Conservation (phyloP, 2,888 invertebrate genomes). For the Drosophila formosana region DNA sequence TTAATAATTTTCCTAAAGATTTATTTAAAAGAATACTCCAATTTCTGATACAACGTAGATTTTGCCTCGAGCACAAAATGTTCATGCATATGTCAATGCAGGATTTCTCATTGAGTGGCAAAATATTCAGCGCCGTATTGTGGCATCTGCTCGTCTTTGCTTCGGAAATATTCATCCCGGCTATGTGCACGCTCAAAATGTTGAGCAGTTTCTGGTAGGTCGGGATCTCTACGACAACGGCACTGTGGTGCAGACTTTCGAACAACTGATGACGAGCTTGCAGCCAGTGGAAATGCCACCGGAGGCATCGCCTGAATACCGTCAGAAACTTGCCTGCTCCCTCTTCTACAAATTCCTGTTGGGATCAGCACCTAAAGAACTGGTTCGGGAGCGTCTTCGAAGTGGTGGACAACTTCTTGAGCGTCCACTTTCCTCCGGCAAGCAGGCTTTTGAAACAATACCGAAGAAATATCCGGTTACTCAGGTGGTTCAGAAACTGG, state of each 20-base stretch:
- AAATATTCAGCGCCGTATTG: slow-evolving; percentile 30
- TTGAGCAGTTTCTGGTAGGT: slow-evolving; percentile 86
- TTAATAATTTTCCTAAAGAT: too few species aligned
- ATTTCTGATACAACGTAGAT: slow-evolving; percentile 84
- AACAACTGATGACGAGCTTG: slow-evolving; percentile 87
- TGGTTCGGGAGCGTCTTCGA: slow-evolving; percentile 47
- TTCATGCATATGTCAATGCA: slow-evolving; percentile 92
- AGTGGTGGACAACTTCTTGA: slow-evolving; percentile 86
- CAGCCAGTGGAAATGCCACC: slow-evolving; percentile 88
- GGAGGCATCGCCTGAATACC: slow-evolving; percentile 89
- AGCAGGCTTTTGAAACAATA: slow-evolving; percentile 90
- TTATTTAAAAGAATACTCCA: too few species aligned
- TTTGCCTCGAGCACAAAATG: slow-evolving; percentile 91
- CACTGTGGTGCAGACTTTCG: slow-evolving; percentile 84
- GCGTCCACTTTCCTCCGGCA: slow-evolving; percentile 89
- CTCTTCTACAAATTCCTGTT: slow-evolving; percentile 92
- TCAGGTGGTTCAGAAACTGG: slow-evolving; percentile 91
- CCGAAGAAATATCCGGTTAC: slow-evolving; percentile 90
- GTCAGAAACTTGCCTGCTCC: slow-evolving; percentile 89
- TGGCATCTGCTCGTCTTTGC: slow-evolving; percentile 86
- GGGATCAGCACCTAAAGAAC: slow-evolving; percentile 86
- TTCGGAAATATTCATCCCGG: slow-evolving; percentile 88
- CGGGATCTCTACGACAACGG: slow-evolving; percentile 85
- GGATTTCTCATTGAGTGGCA: slow-evolving; percentile 88
- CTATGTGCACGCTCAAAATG: slow-evolving; percentile 87